phyloP scores from a whole-genome alignment of 2,113 vertebrate genomes.

The Sander lucioperca region DNA sequence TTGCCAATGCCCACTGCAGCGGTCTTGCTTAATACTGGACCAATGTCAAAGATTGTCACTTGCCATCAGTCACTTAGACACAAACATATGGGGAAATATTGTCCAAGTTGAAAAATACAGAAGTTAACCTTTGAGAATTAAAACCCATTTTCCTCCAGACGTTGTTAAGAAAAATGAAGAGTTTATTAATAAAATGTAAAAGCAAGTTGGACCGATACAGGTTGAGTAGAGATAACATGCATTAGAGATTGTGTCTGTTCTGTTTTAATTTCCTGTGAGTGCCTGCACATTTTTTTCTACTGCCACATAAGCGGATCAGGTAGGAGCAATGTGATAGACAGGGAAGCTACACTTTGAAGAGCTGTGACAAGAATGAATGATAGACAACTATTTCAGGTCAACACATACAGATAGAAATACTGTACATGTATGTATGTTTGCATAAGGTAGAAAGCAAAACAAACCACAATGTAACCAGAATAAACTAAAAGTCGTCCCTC shows the following conservation, averaged over 20 bases:
- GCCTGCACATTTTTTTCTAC: conserved; percentile 8
- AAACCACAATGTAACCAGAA: not conserved
- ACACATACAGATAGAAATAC: not conserved
- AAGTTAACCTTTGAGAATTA: not conserved
- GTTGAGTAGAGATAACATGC: conserved; percentile 1
- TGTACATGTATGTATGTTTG: not conserved
- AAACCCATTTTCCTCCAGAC: not conserved
- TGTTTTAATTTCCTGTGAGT: conserved; percentile 21
- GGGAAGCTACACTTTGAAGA: not conserved
- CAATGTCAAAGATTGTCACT: no score
- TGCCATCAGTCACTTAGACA: no score
- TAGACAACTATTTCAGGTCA: not conserved
- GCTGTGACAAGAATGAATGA: not conserved
- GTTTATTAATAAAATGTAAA: not conserved
- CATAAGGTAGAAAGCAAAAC: not conserved
- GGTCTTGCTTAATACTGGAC: no score
- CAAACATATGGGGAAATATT: no score
- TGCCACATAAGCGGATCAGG: conserved; percentile 21
- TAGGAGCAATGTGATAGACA: not conserved
- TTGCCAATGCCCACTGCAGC: no score
- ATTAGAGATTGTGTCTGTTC: conserved; percentile 8
- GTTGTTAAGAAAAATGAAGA: not conserved
- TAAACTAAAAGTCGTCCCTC: not conserved
- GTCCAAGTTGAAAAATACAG: no score
- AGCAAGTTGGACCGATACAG: not conserved